Base-by-base conservation (phyloP, 1,140 invertebrate genomes). In the Pogonus chalceus region DNA sequence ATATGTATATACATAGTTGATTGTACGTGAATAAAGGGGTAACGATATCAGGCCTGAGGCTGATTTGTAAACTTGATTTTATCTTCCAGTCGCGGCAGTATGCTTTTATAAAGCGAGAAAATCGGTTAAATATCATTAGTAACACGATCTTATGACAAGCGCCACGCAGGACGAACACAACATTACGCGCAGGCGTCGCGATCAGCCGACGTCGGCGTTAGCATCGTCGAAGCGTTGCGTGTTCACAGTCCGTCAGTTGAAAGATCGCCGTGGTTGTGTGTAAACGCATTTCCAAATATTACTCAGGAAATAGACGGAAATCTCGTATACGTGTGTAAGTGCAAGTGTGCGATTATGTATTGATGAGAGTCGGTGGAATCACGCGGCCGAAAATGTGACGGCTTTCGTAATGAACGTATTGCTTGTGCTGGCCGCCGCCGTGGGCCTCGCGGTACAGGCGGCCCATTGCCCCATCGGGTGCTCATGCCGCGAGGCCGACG, bases 401-500 rank as follows among this genome's bases (percentile, higher is more conserved):
- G 7, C 31, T 9, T n/a, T n/a, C n/a, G n/a, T 2, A 10, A 49
- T 49, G 47, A 22, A 20, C 10, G 47, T 49, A 20, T 49, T 49
- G 22, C 20, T 49, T 23, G 7, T 49, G 16, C 20, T 49, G 47
- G 16, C 47, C 9, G 47, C 47, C 20, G 47, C 47, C 20, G 3
- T 49, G 60, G 61, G 12, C 60, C 59, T 2, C 61, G 61, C 20
- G 62, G 58, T 53, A 56, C 63, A 39, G 54, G 43, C n/a, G 46
- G 22, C 37, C 37, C 9, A 39, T 20, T 23, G 47, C 39, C 47
- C 23, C 16, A 18, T 35, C 49, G 21, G 2, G 22, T 51, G 16
- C 43, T 1, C 53, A 24, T 26, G 48, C 37, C 20, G 22, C 49
- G 9, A 39, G n/a, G 2, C 35, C 31, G n/a, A 3, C 51, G 20